Evolutionary conservation across 2,113 vertebrate species (phyloP), one percentile per base, ranked within the genome.

Genomic region (Colinus virginianus): DNA sequence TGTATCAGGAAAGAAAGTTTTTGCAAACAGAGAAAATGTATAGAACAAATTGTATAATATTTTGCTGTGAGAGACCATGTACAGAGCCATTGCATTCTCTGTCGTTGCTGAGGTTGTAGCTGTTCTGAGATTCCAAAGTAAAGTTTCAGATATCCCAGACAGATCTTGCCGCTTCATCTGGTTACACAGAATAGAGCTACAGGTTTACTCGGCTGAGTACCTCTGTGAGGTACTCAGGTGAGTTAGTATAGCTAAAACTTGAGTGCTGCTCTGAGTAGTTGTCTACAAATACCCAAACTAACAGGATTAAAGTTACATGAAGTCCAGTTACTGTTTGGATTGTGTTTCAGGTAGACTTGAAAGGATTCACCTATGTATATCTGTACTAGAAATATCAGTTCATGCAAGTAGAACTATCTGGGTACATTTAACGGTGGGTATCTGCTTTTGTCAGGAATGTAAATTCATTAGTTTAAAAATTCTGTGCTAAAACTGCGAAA

Each of bases 171-270:
- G 3, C 3, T 66, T 76, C 61, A 6, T 43, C 19, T 82, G 40
- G 8, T 40, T 49, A 6, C 1, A 1, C 42, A 32, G 34, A 59
- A 13, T 1, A 3, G 14, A 72, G 12, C 5, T 46, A 55, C 17
- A 43, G 28, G 15, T 82, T 82, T 53, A 4, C 34, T 28, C 46
- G 17, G 40, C 22, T 32, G 6, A 75, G 23, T 28, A 75, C 19
- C 4, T 38, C 5, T 7, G 21, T 67, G 56, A 46, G 8, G 12
- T 48, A 36, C 34, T 9, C 17, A 45, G 42, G 11, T 42, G 11
- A 88, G 6, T 67, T 71, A 74, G 68, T 48, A 48, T 1, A 58
- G 28, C 38, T 80, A 42, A 91, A 59, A 26, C 20, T 77, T 66
- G 38, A 90, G 14, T 6, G 46, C 12, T 86, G 13, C 42, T 59